Base-by-base conservation (phyloP, 2,113 vertebrate genomes). In the Plecturocebus donacophilus region DNA sequence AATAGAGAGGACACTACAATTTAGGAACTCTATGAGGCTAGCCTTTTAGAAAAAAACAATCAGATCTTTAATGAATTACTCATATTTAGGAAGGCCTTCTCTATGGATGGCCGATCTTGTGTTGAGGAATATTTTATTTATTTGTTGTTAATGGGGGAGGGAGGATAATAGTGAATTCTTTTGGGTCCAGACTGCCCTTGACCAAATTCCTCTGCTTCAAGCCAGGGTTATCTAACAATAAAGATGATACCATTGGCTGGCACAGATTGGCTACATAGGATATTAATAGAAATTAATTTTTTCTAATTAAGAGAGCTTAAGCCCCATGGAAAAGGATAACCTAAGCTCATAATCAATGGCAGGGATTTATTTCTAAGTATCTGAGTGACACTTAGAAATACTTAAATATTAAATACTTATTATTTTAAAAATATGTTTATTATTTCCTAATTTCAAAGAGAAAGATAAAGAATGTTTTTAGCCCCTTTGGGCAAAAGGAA, bases 131-230 rank as follows among this genome's bases (percentile, higher is more conserved):
- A 66, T 49, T 71, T 75, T 87, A 54, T 71, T 90, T 79, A 49
- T 83, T 75, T 91, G 70, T 68, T 95, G 61, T 85, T 94, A 87
- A 92, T 0, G 20, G 21, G 42, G 38, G 23, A 32, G 38, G 25
- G 75, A 75, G 14, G 30, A 16, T 17, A 25, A 76, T 0, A 77
- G 16, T 66, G 54, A 95, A 47, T 30, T 75, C 68, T 76, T 52
- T 8, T 30, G 56, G 82, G 70, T 93, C 38, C 49, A 79, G 79
- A 89, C 8, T 0, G 40, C 77, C 56, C 79, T 87, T 89, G 86
- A 91, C 93, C 83, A 91, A 87, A 75, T 88, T 93, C 70, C 49
- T 83, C 77, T 96, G 89, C 54, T 96, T 91, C 54, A 56, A 95
- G 38, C 20, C 93, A 84, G 92, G 66, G 25, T 95, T 58, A 89